Conservation (phyloP, 2,888 invertebrate species). For the Lissonota sp. region DNA sequence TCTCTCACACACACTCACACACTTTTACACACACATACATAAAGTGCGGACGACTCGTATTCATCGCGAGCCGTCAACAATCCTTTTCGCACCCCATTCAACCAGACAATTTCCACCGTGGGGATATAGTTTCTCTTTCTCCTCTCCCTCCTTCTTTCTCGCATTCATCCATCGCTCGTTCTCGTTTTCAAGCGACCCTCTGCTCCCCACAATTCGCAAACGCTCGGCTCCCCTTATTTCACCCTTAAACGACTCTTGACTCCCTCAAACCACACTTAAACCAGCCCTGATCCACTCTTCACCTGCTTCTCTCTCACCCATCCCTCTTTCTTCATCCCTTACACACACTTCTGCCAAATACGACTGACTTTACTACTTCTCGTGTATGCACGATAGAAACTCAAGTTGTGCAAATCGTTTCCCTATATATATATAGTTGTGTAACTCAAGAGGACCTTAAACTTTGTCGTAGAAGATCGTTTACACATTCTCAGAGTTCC, state of each 20-base stretch:
- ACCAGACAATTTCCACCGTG: conserved; percentile 52
- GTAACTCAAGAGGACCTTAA: not conserved
- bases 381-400: not conserved
- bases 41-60: conserved; percentile 24
- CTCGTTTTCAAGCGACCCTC: conserved; percentile 8
- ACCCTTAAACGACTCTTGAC: conserved; percentile 48
- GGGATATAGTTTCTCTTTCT: conserved; percentile 40
- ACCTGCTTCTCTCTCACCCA: not conserved
- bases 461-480: not conserved
- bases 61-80: conserved; percentile 51
- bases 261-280: conserved; percentile 21
- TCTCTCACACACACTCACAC: not conserved
- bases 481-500: conserved; percentile 1
- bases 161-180: conserved; percentile 12
- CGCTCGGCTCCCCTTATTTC: conserved; percentile 38
- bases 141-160: not conserved
- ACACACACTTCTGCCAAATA: not conserved
- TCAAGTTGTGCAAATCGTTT: not conserved
- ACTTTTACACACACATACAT: not conserved
- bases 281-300: conserved; percentile 13
- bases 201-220: conserved; percentile 30
- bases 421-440: too few species aligned
- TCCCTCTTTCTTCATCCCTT: not conserved
- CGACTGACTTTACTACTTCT: not conserved
- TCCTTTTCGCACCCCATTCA: conserved; percentile 55